Conservation (phyloP, 92 coral and sea anemone species). For the Epizoanthus illoricatus region DNA sequence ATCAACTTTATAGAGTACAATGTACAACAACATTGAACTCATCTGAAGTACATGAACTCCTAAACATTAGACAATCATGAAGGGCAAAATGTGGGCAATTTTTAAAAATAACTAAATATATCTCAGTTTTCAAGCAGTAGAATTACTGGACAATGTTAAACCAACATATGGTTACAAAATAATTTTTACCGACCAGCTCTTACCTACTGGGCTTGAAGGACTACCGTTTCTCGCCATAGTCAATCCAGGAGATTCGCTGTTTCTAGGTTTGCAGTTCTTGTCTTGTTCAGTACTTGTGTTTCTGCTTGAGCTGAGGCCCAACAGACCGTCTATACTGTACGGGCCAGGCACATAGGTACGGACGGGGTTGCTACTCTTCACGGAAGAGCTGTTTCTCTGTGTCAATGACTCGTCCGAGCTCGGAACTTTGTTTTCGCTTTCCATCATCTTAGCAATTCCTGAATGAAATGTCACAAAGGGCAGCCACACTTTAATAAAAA, state of each 20-base stretch:
- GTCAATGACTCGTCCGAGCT: slow-evolving; percentile 11
- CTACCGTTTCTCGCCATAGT: background rate
- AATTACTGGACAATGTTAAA: background rate
- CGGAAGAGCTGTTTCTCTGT: background rate
- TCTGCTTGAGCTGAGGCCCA: slow-evolving; percentile 63
- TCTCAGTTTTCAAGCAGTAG: background rate
- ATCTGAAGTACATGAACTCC: background rate
- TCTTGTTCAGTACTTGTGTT: background rate
- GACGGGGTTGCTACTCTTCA: background rate
- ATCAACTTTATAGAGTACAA: background rate
- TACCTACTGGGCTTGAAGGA: slow-evolving; percentile 3
- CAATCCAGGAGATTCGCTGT: background rate
- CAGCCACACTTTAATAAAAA: slow-evolving; percentile 54
- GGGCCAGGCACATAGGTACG: slow-evolving; percentile 40
- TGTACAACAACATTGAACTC: background rate
- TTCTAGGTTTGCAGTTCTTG: background rate
- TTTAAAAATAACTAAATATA: too few relatives aligned
- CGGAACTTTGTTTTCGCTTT: slow-evolving; percentile 20
- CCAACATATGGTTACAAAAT: background rate
- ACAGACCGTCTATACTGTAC: slow-evolving; percentile 76
- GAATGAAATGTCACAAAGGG: slow-evolving; percentile 54
- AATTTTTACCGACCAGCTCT: background rate
- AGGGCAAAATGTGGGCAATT: too few relatives aligned
- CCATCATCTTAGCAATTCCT: slow-evolving; percentile 31
- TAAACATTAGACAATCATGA: too few relatives aligned